Base-by-base conservation (phyloP, 2,888 invertebrate species). In the Cryptus armator region DNA sequence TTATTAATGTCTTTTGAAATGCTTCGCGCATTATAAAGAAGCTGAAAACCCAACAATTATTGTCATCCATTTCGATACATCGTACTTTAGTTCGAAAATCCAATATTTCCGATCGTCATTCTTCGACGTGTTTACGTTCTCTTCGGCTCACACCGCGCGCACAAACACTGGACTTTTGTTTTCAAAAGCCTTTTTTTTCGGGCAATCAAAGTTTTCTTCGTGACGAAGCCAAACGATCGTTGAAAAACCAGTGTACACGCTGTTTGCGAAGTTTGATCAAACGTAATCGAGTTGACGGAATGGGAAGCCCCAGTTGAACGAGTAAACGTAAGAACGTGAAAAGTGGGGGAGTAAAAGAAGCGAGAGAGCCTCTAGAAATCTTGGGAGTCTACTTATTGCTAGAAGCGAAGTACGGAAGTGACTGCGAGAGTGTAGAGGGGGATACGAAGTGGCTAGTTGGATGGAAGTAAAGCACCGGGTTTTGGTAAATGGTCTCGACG, bases 371-470 rank as follows among this genome's bases (percentile, higher is more conserved):
- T 72, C 44, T 43, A 24, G 37, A 74, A 72, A 84, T 84, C 59
- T 56, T 43, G 44, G 53, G 53, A 51, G 77, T 72, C 67, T 77
- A 84, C 67, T 81, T 62, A 84, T 72, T 68, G 67, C 81, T 62
- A 24, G 24, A 67, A 81, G 76, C 67, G 74, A 78, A 74, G 74
- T 68, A 78, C 78, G 79, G 62, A 79, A 79, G 79, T 83, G 75
- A 68, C 64, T 51, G 9, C 67, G 46, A 67, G 9, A 37, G 51
- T 64, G 19, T 43, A 46, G 53, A 12, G 14, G n/a, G 68, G 64
- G 66, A 44, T 19, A 51, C 71, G 48, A 62, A 56, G 46, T 77
- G 66, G 43, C 62, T 70, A 62, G 62, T 59, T 16, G 68, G 43
- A 78, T 78, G 56, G 53, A 66, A 78, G 43, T 16, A 64, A 77